These are phyloP conservation scores for Cryptotis parvus DNA, from an alignment of 2,113 vertebrate genomes.

Conservation along the genomic window DNA sequence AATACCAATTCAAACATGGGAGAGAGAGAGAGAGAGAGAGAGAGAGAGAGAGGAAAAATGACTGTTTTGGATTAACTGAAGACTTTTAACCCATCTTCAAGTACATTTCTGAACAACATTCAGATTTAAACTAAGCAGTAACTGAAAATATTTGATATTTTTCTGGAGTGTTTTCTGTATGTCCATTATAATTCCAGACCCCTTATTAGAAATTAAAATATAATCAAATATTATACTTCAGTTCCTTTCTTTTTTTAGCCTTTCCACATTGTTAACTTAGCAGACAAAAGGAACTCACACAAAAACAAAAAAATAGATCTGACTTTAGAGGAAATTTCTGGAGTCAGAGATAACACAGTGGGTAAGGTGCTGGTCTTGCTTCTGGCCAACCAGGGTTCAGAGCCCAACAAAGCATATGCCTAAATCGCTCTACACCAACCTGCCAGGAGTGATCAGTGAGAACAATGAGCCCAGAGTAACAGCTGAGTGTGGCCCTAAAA, in stretches of 20 bases:
- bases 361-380: no score
- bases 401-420: no score
- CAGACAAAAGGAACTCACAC: not conserved
- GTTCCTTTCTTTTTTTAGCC: not conserved
- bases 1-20: not conserved
- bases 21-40: not conserved
- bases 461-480: no score
- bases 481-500: no score
- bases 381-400: no score
- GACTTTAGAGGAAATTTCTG: not conserved
- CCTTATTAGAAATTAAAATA: not conserved
- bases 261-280: not conserved
- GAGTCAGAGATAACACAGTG: no score
- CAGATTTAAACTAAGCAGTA: not conserved
- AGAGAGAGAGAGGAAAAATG: not conserved
- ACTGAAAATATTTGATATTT: not conserved
- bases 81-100: not conserved
- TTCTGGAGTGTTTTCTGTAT: not conserved
- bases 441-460: no score
- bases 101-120: not conserved
- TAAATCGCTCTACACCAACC: no score
- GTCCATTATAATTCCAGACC: not conserved
- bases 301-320: not conserved
- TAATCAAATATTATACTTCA: not conserved
- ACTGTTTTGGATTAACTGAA: not conserved